Conservation (phyloP, 2,113 vertebrate species). For the Tyto alba region DNA sequence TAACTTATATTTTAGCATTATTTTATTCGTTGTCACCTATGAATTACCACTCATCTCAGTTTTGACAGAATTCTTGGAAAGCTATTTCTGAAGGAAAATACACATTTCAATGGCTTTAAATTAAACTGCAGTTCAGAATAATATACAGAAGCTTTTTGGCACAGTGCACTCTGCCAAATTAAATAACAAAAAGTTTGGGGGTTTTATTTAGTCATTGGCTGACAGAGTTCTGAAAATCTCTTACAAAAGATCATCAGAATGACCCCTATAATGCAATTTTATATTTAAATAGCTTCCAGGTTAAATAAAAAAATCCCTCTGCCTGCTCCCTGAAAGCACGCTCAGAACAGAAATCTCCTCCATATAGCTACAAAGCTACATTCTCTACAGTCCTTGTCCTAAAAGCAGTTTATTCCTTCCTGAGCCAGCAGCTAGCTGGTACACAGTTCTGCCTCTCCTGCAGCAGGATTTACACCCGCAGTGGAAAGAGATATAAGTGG, state of each 20-base stretch:
- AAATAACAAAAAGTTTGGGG: accelerated
- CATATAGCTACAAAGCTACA: background rate
- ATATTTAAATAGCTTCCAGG: background rate
- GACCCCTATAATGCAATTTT: background rate
- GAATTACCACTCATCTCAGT: background rate
- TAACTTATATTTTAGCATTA: background rate
- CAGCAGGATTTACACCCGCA: background rate
- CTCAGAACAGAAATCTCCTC: background rate
- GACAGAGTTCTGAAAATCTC: background rate
- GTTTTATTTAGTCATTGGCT: background rate
- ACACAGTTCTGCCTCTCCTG: background rate
- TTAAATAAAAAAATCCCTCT: background rate
- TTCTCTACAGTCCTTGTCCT: background rate
- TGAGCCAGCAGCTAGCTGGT: background rate
- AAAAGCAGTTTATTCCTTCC: background rate
- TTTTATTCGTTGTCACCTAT: background rate
- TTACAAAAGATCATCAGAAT: background rate
- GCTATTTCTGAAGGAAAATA: background rate
- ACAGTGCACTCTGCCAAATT: background rate
- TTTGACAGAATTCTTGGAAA: background rate
- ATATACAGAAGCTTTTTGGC: background rate
- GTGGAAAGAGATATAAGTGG: background rate
- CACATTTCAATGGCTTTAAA: background rate
- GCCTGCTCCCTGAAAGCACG: background rate
- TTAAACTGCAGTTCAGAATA: background rate